Evolutionary conservation across 2,888 invertebrate genomes (phyloP).

Genomic region (Seira sanloemensis): DNA sequence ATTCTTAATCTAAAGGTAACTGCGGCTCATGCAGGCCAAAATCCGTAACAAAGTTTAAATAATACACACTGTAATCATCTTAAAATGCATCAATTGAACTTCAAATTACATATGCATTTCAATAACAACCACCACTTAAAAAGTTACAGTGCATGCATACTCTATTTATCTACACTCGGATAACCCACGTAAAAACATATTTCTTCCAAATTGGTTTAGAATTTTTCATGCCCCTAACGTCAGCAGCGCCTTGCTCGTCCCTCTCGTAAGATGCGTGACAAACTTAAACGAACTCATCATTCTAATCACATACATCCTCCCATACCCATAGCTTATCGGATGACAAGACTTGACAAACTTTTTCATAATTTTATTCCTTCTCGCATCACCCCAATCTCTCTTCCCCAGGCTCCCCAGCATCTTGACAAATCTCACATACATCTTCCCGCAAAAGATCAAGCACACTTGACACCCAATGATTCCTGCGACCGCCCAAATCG

Average conservation of each 20-base stretch:
- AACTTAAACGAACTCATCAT: constrained; percentile 20
- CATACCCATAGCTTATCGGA: constrained; percentile 49
- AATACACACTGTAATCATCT: no score
- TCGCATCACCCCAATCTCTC: constrained; percentile 28
- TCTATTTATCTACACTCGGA: no score
- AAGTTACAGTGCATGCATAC: no score
- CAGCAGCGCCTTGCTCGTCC: constrained; percentile 26
- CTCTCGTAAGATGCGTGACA: constrained; percentile 17
- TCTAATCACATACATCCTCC: constrained; percentile 36
- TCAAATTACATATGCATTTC: no score
- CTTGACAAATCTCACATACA: constrained; percentile 23
- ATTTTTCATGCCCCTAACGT: constrained; percentile 18
- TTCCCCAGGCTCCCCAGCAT: not conserved
- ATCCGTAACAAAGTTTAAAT: no score
- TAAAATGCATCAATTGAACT: no score
- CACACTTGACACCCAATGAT: not conserved
- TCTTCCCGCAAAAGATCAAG: constrained; percentile 18
- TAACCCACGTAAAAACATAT: no score
- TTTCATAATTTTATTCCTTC: constrained; percentile 3
- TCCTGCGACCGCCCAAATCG: constrained; percentile 19
- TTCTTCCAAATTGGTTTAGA: no score
- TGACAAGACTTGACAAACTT: constrained; percentile 33
- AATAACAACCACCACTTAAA: no score
- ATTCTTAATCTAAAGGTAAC: no score
- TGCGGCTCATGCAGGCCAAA: no score